Evolutionary conservation across 2,113 vertebrate genomes (phyloP), one percentile per base, ranked within the genome.

Genomic region (Chauna torquata): DNA sequence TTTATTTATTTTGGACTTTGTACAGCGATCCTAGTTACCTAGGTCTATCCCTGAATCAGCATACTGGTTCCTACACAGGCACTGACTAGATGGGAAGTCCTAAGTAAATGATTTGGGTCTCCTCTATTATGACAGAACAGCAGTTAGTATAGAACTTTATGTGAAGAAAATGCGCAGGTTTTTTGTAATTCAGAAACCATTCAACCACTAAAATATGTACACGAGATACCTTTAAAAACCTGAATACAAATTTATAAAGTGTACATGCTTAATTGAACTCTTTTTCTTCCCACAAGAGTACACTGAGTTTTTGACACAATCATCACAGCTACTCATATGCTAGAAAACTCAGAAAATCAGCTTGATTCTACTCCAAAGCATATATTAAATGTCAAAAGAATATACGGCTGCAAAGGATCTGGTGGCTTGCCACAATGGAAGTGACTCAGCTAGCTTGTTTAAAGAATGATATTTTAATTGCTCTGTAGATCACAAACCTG

Each of bases 401-500:
- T 77, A 72, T 40, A 82, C 16, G 86, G 79, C 58, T 92, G 80
- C 69, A 78, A 95, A 83, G 78, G 30, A 83, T 87, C 80, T 82
- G 86, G 83, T 69, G 61, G 84, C 42, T 92, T 94, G 82, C 94
- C 61, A 64, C 68, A 88, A 49, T 70, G 59, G 79, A 88, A 95
- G 59, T 97, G 89, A 97, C 88, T 94, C 95, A 86, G 95, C 66
- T 88, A 92, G 50, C 57, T 66, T 88, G 74, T 93, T 91, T 86
- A 90, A 92, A 94, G 86, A 61, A 76, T 55, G 81, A 79, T 72
- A 85, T 83, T 90, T 96, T 54, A 88, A 80, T 75, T 96, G 87
- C 81, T 61, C 72, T 82, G 69, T 87, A 52, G 80, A 89, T 94
- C 92, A 98, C 98, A 97, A 96, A 99, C 99, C 99, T 99, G 99